These are phyloP conservation scores for Drosophila ananassae DNA, from an alignment of 1,140 invertebrate genomes.

Conservation along the genomic window DNA sequence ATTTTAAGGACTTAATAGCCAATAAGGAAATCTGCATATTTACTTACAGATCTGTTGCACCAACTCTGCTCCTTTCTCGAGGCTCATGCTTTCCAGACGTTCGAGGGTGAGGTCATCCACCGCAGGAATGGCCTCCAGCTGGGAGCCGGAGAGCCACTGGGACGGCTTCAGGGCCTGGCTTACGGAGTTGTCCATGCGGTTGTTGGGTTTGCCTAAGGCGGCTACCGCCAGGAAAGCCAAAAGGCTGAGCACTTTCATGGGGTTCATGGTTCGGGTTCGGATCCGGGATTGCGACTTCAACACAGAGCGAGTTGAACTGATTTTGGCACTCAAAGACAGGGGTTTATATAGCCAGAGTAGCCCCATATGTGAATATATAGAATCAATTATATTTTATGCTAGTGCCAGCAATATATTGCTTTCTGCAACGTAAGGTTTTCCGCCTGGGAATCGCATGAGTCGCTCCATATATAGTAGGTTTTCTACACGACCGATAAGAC, in stretches of 20 bases:
- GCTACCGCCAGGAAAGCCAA: background rate
- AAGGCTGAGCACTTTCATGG: conserved; percentile 5
- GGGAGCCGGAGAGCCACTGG: conserved; percentile 2
- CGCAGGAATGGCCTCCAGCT: background rate
- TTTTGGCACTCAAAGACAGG: background rate
- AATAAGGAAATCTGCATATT: background rate
- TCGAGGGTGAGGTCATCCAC: conserved; percentile 5
- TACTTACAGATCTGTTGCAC: conserved; percentile 1
- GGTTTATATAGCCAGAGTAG: background rate
- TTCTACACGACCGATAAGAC: background rate
- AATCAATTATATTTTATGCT: background rate
- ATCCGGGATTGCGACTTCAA: conserved; percentile 5
- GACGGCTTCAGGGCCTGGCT: conserved; percentile 3
- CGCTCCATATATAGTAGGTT: background rate
- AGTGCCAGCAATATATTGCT: background rate
- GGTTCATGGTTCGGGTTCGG: conserved; percentile 4
- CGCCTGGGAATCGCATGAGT: background rate
- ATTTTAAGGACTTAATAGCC: too few species aligned
- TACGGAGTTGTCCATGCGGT: conserved; percentile 1
- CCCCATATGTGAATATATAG: background rate
- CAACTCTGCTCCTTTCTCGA: background rate
- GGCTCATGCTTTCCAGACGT: conserved; percentile 1
- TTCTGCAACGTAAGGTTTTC: conserved; percentile 2
- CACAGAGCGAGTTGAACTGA: conserved; percentile 7
- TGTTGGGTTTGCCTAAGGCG: conserved; percentile 2